Conservation (phyloP, 2,113 vertebrate genomes). For the Macquaria ambigua region DNA sequence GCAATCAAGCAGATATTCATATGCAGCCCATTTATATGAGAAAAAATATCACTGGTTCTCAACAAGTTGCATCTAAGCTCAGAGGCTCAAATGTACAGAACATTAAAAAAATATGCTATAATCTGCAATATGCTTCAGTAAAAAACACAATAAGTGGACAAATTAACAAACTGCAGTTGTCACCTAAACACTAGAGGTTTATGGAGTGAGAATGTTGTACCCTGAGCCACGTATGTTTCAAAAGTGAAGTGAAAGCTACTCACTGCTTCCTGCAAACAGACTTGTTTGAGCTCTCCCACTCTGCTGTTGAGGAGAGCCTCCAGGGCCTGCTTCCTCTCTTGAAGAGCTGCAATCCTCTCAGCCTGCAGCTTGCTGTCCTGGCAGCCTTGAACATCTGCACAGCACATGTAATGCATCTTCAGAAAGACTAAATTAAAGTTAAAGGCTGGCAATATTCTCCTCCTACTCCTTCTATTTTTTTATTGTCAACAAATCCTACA, state of each 20-base stretch:
- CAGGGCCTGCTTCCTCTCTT: slow-evolving; percentile 87
- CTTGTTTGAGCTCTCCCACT: slow-evolving; percentile 88
- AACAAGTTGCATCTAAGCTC: slow-evolving; percentile 13
- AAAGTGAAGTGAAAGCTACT: slow-evolving; percentile 53
- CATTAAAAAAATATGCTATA: background rate
- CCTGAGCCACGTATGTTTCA: background rate
- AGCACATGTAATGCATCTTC: slow-evolving; percentile 1
- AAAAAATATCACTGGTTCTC: slow-evolving; percentile 2
- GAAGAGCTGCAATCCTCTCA: slow-evolving; percentile 86
- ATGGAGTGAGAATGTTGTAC: background rate
- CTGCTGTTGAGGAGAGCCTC: slow-evolving; percentile 88
- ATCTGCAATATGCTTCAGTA: background rate
- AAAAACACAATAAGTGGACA: background rate
- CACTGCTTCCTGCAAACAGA: slow-evolving; percentile 92
- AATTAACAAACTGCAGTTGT: background rate
- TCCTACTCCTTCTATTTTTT: too few relatives aligned
- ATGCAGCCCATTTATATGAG: background rate
- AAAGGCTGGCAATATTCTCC: background rate
- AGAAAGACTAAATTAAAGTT: background rate
- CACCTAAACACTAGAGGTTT: background rate
- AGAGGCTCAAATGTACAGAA: background rate
- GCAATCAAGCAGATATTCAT: slow-evolving; percentile 25
- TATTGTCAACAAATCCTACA: background rate
- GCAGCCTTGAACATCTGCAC: slow-evolving; percentile 81
- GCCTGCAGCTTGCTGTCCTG: slow-evolving; percentile 85